A percentile compares a stretch with the other conserved stretches of the same genome.
phyloP scores from a whole-genome alignment of 2,113 vertebrate genomes.

The Chaetodon auriga region DNA sequence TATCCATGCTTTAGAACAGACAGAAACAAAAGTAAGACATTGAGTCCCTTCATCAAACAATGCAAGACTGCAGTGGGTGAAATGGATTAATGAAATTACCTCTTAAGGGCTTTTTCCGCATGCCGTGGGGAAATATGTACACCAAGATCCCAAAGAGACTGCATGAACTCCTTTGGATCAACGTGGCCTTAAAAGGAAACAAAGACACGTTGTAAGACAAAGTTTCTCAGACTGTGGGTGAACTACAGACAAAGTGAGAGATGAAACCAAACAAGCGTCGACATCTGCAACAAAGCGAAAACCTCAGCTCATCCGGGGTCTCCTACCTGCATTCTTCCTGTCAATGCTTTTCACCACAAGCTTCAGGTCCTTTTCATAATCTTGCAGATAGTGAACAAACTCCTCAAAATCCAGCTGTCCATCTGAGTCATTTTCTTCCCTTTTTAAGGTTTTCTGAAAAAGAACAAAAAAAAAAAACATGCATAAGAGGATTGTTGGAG shows the following conservation, averaged over 20 bases:
- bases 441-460: constrained; percentile 90
- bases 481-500: fast-evolving
- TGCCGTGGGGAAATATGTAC: constrained; percentile 94
- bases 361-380: constrained; percentile 95
- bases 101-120: constrained; percentile 92
- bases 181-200: constrained; percentile 85
- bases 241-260: neutral
- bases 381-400: constrained; percentile 97
- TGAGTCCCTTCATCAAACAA: neutral
- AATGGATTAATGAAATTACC: constrained; percentile 78
- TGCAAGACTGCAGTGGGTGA: neutral
- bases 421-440: constrained; percentile 86
- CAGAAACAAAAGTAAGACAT: neutral
- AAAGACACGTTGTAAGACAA: neutral
- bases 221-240: fast-evolving
- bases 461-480: neutral
- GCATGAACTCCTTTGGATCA: constrained; percentile 91
- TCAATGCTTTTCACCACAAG: constrained; percentile 94
- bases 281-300: neutral
- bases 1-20: constrained; percentile 90
- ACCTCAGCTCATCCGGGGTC: neutral
- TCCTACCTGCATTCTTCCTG: constrained; percentile 92
- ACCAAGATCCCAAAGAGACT: constrained; percentile 93
- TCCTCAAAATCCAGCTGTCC: constrained; percentile 97
- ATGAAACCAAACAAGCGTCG: fast-evolving